Conservation (phyloP, 2,113 vertebrate genomes). For the Pelvicachromis taeniatus region DNA sequence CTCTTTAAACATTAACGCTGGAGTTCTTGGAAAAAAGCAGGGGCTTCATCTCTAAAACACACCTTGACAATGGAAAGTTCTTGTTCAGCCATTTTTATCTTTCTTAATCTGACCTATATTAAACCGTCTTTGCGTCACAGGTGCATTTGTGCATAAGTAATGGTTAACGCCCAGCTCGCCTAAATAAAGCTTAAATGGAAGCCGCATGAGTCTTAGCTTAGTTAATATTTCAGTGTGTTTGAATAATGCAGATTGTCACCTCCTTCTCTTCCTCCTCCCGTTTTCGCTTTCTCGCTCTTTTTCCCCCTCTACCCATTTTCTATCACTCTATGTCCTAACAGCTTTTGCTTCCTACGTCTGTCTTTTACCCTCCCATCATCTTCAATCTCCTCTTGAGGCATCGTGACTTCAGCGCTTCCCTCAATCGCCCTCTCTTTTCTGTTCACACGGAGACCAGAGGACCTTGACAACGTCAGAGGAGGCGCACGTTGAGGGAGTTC, state of each 20-base stretch:
- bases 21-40: not conserved
- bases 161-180: constrained; percentile 48
- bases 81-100: not conserved
- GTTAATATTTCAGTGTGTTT: constrained; percentile 71
- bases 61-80: constrained; percentile 31
- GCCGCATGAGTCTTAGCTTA: constrained; percentile 38
- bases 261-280: constrained; percentile 31
- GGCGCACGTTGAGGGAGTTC: constrained; percentile 19
- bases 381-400: not conserved
- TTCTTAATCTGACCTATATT: constrained; percentile 2
- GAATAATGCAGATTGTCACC: constrained; percentile 73
- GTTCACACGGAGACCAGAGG: not conserved
- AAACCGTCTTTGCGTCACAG: constrained; percentile 40
- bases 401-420: not conserved
- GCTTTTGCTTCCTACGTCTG: not conserved
- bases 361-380: constrained; percentile 10
- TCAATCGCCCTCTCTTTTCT: not conserved
- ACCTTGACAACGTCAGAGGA: not conserved
- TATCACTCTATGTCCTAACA: not conserved
- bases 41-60: not conserved
- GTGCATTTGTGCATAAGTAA: constrained; percentile 64
- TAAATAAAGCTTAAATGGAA: constrained; percentile 70
- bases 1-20: not conserved
- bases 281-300: not conserved
- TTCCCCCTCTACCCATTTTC: constrained; percentile 13